Percentiles rank a stretch among this genome's conserved stretches.
These are phyloP conservation scores for Noctua fimbriata DNA, from an alignment of 2,888 invertebrate species.

Conservation along the genomic window DNA sequence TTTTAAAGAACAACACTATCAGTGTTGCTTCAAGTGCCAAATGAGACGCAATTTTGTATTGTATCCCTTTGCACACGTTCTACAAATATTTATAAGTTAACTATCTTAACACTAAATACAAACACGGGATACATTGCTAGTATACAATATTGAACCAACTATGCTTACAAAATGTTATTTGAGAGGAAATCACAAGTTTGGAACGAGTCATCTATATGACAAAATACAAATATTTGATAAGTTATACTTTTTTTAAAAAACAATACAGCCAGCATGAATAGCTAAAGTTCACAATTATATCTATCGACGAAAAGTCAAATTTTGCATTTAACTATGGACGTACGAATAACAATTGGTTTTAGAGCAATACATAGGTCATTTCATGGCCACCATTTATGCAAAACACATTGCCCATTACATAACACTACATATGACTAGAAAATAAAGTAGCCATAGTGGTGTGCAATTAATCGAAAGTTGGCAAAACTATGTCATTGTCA, in stretches of 20 bases:
- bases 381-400: conserved; percentile 37
- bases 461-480: conserved; percentile 40
- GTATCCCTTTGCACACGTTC: conserved; percentile 24
- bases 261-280: background rate
- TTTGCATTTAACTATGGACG: background rate
- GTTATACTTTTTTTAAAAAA: background rate
- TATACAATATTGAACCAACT: background rate
- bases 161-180: conserved; percentile 25
- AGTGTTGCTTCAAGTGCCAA: background rate
- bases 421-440: conserved; percentile 21
- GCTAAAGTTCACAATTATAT: background rate
- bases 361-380: background rate
- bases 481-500: conserved; percentile 53
- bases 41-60: background rate
- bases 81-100: conserved; percentile 18
- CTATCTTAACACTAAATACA: background rate
- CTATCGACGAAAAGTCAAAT: background rate
- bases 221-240: conserved; percentile 20
- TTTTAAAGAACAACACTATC: background rate
- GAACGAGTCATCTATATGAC: background rate
- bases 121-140: background rate
- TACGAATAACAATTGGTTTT: background rate
- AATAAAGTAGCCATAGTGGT: conserved; percentile 29
- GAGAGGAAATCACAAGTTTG: conserved; percentile 25
- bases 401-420: conserved; percentile 26